A percentile compares a stretch with the other conserved stretches of the same genome.
phyloP scores from a whole-genome alignment of 2,797 vertebrate genomes.

The Sibirionetta formosa region DNA sequence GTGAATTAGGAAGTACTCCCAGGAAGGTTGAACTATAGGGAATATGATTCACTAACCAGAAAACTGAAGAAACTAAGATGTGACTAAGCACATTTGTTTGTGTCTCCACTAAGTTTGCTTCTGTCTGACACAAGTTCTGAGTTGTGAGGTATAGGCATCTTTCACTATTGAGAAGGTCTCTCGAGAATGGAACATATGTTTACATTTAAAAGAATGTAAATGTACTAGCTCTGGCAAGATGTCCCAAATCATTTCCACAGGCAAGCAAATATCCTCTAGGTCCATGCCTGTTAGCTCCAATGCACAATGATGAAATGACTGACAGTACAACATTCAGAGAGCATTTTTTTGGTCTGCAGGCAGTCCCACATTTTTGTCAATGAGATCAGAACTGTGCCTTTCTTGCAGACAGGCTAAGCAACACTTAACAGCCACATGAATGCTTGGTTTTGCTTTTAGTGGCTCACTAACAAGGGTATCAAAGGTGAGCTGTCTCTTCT shows the following conservation, averaged over 20 bases:
- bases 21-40: no score
- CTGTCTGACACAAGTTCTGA: background rate
- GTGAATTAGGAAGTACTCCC: no score
- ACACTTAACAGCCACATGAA: background rate
- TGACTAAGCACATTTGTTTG: background rate
- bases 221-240: background rate
- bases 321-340: background rate
- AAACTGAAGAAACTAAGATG: no score
- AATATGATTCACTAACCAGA: no score
- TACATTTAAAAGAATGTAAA: no score
- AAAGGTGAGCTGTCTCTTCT: background rate
- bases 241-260: background rate
- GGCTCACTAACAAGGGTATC: background rate
- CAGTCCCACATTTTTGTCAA: background rate
- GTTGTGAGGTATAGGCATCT: background rate
- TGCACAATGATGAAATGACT: background rate
- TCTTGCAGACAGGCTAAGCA: background rate
- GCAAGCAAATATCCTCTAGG: background rate
- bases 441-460: background rate
- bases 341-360: background rate
- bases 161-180: background rate
- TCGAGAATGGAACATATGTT: background rate
- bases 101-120: background rate
- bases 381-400: background rate
- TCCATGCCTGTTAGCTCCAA: background rate